Base-by-base conservation (phyloP, 2,113 vertebrate genomes). In the Larimichthys polyactis region DNA sequence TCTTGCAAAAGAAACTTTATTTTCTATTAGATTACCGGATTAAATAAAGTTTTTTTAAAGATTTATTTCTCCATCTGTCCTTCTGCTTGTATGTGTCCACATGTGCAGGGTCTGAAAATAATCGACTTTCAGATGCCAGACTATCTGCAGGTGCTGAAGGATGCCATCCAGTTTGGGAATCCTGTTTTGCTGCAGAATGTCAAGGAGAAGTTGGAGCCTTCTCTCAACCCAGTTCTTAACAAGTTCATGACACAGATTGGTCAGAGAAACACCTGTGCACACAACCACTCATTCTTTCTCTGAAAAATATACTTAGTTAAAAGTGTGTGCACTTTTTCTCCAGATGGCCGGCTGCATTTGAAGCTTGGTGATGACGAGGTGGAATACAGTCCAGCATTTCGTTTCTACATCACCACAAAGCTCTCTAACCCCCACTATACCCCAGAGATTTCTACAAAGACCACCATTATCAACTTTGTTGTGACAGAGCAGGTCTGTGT, bases 331-430 rank as follows among this genome's bases (percentile, higher is more conserved):
- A 24, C 11, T 22, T 55, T 49, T 20, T 29, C 4, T 36, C 36
- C 83, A 97, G 97, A 96, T 1, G 96, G 96, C 2, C 94, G 93
- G 57, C 73, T 97, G 54, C 78, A 97, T 86, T 86, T 98, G 52
- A 95, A 95, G 51, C 93, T 97, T 36, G 96, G 95, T 1, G 97
- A 97, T 76, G 96, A 96, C 82, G 96, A 97, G 73, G 89, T 98
- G 43, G 96, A 96, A 14, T 97, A 97, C 85, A 96, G 92, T 51
- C 89, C 95, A 8, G 94, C 94, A 5, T 98, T 98, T 64, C 93
- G 96, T 48, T 96, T 98, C 90, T 98, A 97, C 90, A 95, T 98
- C 85, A 96, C 97, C 88, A 98, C 97, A 79, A 98, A 97, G 88
- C 93, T 97, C 64, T 95, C 97, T 15, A 97, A 97, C 84, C 97